Conservation (phyloP, 2,797 vertebrate species). For the Cyprinodon diabolis region DNA sequence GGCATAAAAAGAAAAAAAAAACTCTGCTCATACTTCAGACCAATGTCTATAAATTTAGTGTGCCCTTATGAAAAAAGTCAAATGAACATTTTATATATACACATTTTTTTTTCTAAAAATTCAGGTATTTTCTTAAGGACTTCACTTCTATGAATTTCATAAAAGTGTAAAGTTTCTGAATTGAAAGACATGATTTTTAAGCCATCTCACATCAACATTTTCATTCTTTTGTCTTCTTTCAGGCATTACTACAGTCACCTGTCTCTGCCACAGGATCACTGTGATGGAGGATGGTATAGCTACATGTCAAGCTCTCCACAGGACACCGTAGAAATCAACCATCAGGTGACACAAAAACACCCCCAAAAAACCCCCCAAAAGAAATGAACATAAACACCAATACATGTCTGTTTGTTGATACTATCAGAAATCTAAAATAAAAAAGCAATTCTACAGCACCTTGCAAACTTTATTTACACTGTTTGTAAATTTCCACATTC, state of each 20-base stretch:
- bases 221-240: constrained; percentile 15
- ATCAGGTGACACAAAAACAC: constrained; percentile 60
- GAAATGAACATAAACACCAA: background rate
- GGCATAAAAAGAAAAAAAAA: background rate
- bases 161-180: background rate
- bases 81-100: background rate
- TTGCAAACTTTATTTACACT: background rate
- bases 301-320: constrained; percentile 76
- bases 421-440: background rate
- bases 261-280: constrained; percentile 77
- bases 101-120: background rate
- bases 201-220: background rate
- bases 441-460: background rate
- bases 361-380: background rate
- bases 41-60: background rate
- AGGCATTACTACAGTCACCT: constrained; percentile 79
- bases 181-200: background rate
- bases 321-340: constrained; percentile 75
- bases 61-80: background rate
- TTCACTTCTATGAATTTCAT: background rate
- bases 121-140: no score
- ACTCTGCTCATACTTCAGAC: background rate
- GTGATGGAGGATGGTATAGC: constrained; percentile 72
- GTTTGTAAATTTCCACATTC: no score
- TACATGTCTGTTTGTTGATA: background rate